Evolutionary conservation across 2,888 invertebrate genomes (phyloP).

Genomic region (Elegia similella): DNA sequence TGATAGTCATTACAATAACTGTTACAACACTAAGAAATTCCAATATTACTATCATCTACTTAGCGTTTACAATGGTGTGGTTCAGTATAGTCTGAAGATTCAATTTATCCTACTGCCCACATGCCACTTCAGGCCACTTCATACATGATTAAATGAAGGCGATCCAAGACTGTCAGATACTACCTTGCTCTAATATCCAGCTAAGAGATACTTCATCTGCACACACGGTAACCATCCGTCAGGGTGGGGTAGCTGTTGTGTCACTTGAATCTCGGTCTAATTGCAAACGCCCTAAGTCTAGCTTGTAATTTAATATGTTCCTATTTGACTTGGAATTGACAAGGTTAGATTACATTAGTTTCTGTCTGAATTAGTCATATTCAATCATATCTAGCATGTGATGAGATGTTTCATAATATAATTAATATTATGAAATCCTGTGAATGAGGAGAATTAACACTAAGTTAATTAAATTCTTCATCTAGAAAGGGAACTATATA

Average conservation of each 20-base stretch:
- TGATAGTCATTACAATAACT: too few relatives aligned
- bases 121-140: neutral
- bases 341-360: constrained; percentile 12
- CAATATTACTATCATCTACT: too few relatives aligned
- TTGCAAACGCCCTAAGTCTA: constrained; percentile 9
- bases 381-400: neutral
- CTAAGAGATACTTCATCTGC: neutral
- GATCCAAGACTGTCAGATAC: neutral
- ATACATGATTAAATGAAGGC: neutral
- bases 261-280: constrained; percentile 7
- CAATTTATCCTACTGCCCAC: too few relatives aligned
- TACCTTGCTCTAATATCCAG: constrained; percentile 2
- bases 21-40: too few relatives aligned
- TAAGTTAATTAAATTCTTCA: too few relatives aligned
- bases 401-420: too few relatives aligned
- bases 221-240: neutral
- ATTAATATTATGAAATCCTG: too few relatives aligned
- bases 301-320: constrained; percentile 16
- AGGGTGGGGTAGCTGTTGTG: constrained; percentile 17
- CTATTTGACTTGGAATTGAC: constrained; percentile 12
- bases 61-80: too few relatives aligned
- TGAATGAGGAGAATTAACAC: too few relatives aligned
- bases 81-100: too few relatives aligned
- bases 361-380: neutral
- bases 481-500: too few relatives aligned